Percentiles rank a stretch among this genome's conserved stretches.
Evolutionary conservation across 2,888 invertebrate genomes (phyloP).

Genomic region (Hofmannophila pseudospretella): DNA sequence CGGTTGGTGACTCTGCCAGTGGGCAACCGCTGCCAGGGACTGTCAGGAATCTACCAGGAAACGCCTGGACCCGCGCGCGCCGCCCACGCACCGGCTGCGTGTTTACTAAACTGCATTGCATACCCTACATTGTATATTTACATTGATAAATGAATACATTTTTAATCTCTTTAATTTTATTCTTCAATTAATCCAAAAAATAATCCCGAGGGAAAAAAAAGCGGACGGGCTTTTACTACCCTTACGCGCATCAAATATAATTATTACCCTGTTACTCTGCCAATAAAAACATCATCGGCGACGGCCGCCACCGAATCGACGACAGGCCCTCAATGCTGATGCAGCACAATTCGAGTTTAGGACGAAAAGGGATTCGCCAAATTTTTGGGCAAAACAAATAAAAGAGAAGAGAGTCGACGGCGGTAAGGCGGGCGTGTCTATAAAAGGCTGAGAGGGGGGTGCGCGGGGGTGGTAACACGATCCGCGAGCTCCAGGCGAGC

Average conservation of each 20-base stretch:
- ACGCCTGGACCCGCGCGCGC: constrained; percentile 33
- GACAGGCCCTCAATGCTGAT: constrained; percentile 14
- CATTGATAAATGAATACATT: no score
- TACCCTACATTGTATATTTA: no score
- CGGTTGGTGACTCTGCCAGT: constrained; percentile 43
- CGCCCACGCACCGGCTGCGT: constrained; percentile 13
- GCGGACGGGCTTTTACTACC: not conserved
- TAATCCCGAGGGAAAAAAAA: no score
- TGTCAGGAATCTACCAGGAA: constrained; percentile 36
- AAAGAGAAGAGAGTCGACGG: constrained; percentile 55
- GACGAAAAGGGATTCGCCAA: constrained; percentile 58
- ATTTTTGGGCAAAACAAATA: constrained; percentile 74
- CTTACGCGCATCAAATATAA: constrained; percentile 6
- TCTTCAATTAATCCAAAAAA: no score
- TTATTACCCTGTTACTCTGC: constrained; percentile 6
- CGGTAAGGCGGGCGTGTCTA: constrained; percentile 72
- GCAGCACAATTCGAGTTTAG: constrained; percentile 22
- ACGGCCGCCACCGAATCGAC: constrained; percentile 3
- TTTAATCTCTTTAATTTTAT: no score
- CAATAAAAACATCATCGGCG: constrained; percentile 5
- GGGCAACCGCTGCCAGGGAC: constrained; percentile 21
- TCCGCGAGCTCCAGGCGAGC: constrained; percentile 74
- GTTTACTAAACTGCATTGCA: not conserved
- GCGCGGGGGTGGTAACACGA: constrained; percentile 77
- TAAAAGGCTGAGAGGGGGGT: constrained; percentile 77